These are phyloP conservation scores for Eurytoma adleriae DNA, from an alignment of 2,888 invertebrate genomes.

Conservation along the genomic window DNA sequence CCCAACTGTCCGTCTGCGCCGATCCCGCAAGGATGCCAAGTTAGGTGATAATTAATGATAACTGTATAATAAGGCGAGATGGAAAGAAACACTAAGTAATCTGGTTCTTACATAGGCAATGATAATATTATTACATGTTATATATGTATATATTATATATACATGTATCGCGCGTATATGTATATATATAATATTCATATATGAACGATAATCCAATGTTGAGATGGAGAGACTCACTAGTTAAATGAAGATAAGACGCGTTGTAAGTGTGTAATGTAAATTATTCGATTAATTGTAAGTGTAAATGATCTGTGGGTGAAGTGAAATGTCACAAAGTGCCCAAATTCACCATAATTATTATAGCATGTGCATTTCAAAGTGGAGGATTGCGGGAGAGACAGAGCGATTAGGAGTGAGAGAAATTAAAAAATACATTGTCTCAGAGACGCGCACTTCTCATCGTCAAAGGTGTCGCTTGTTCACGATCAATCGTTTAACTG, in stretches of 20 bases:
- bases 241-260: conserved; percentile 59
- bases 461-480: conserved; percentile 39
- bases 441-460: conserved; percentile 14
- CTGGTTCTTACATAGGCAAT: conserved; percentile 49
- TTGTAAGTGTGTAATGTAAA: conserved; percentile 71
- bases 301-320: conserved; percentile 74
- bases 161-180: conserved; percentile 60
- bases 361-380: conserved; percentile 65
- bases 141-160: conserved; percentile 61
- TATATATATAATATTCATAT: conserved; percentile 61
- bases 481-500: conserved; percentile 9
- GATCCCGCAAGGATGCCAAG: conserved; percentile 89
- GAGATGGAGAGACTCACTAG: conserved; percentile 65
- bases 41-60: conserved; percentile 89
- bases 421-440: conserved; percentile 23
- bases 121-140: conserved; percentile 56
- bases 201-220: conserved; percentile 65
- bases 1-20: conserved; percentile 78
- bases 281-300: conserved; percentile 67
- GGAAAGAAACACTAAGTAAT: conserved; percentile 32
- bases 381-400: conserved; percentile 25
- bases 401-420: conserved; percentile 26
- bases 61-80: conserved; percentile 67
- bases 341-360: conserved; percentile 69
- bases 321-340: conserved; percentile 75